Base-by-base conservation (phyloP, 2,888 invertebrate species). In the Ophion ventricosus region DNA sequence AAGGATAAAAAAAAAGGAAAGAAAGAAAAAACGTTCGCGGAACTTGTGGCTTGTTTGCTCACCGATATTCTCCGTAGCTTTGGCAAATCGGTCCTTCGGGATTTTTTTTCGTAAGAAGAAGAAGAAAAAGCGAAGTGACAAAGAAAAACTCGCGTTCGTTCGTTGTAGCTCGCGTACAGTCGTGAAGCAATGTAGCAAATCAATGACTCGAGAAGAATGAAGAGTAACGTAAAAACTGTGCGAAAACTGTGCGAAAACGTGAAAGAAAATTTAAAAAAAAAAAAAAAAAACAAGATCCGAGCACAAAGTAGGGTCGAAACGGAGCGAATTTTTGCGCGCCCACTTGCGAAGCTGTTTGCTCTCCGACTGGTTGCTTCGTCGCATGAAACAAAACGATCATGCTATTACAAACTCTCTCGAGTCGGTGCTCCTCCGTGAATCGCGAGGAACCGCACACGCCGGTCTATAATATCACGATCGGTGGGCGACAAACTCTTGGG, bases 321-420 rank as follows among this genome's bases (percentile, higher is more conserved):
- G 11, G 25, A 67, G 72, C 54, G 80, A 69, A 73, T 64, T 63
- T 79, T 54, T 67, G 75, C 78, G 82, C 74, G 78, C 73, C 76
- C 73, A 74, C 73, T 81, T 49, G 57, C 79, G 76, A 82, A 80
- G 73, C 86, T 82, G 85, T 83, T 83, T 86, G 70, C 81, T 87
- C 83, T 77, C 80, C 74, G 61, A 86, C 87, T 87, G 87, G 82
- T 79, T 81, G 80, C 29, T n/a, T 20, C 61, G 85, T 82, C n/a
- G 82, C 67, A 64, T 57, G 75, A 74, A 81, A 63, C 73, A 72
- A 80, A 76, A 78, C 86, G 78, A 75, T 78, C 80, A 70, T 54
- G 83, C 73, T n/a, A n/a, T 43, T 74, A 54, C 77, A 59, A 54
- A n/a, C n/a, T n/a, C n/a, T n/a, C 67, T 59, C 70, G 63, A 35